Conservation (phyloP, 2,797 vertebrate species). For the Rhincodon typus region DNA sequence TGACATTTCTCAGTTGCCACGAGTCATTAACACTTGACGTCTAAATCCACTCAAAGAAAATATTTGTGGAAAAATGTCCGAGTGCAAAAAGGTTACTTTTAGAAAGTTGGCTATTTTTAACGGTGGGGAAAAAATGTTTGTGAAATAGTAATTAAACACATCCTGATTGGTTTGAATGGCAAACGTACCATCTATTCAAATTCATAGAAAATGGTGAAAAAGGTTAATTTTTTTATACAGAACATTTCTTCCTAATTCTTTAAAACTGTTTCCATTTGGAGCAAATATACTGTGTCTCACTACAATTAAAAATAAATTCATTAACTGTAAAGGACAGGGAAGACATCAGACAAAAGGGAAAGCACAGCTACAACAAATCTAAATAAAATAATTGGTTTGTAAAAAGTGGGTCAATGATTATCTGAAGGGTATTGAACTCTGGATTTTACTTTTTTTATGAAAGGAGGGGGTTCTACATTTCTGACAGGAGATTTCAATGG, state of each 20-base stretch:
- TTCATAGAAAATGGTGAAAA: neutral
- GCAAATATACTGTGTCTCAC: neutral
- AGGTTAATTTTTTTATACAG: neutral
- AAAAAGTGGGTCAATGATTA: neutral
- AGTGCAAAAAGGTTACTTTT: neutral
- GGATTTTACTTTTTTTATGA: no score
- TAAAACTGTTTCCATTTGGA: neutral
- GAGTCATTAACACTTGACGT: neutral
- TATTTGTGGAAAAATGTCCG: neutral
- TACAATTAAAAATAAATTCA: neutral
- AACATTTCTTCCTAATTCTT: neutral
- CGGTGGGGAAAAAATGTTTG: neutral
- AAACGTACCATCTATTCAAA: neutral
- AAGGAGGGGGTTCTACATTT: no score
- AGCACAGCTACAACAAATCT: neutral
- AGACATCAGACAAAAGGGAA: neutral
- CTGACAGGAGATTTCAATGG: no score
- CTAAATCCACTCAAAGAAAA: neutral
- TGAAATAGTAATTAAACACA: neutral
- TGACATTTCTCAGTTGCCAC: neutral
- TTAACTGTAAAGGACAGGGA: neutral
- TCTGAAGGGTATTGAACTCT: neutral
- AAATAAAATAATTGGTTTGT: neutral
- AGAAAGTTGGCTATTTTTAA: neutral
- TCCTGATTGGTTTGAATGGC: neutral